These are phyloP conservation scores for Adelges cooleyi DNA, from an alignment of 1,140 invertebrate genomes.

Conservation along the genomic window DNA sequence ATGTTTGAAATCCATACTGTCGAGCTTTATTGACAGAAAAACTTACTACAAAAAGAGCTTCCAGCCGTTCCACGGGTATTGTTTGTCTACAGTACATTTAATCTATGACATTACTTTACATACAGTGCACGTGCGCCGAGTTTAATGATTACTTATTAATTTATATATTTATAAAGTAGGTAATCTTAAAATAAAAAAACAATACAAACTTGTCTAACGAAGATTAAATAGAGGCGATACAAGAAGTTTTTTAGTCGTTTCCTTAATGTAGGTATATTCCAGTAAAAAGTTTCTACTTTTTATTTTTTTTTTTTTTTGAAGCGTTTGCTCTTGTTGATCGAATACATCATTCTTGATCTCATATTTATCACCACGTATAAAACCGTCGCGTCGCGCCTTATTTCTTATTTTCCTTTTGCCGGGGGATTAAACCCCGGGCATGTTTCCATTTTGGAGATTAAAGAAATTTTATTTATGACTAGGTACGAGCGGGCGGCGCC, in stretches of 20 bases:
- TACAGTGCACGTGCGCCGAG: no score
- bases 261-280: neutral
- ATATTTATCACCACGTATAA: slow-evolving; percentile 24
- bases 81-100: no score
- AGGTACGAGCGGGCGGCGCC: slow-evolving; percentile 14
- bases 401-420: neutral
- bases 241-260: slow-evolving; percentile 3
- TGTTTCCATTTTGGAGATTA: slow-evolving; percentile 27
- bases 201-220: slow-evolving; percentile 2
- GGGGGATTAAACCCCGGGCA: slow-evolving; percentile 19
- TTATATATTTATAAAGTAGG: no score
- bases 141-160: no score
- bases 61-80: no score
- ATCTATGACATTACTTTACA: no score
- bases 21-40: no score
- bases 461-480: slow-evolving; percentile 28
- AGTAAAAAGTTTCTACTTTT: slow-evolving; percentile 1
- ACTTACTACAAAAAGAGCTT: no score
- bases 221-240: slow-evolving; percentile 19
- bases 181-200: no score
- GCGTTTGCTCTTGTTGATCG: slow-evolving; percentile 24
- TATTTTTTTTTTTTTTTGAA: slow-evolving; percentile 5
- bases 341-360: slow-evolving; percentile 28
- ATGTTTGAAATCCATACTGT: no score
- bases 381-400: neutral